A percentile compares a stretch with the other conserved stretches of the same genome.
Conservation (phyloP, 2,113 vertebrate genomes). For the Catharus fuscescens region DNA sequence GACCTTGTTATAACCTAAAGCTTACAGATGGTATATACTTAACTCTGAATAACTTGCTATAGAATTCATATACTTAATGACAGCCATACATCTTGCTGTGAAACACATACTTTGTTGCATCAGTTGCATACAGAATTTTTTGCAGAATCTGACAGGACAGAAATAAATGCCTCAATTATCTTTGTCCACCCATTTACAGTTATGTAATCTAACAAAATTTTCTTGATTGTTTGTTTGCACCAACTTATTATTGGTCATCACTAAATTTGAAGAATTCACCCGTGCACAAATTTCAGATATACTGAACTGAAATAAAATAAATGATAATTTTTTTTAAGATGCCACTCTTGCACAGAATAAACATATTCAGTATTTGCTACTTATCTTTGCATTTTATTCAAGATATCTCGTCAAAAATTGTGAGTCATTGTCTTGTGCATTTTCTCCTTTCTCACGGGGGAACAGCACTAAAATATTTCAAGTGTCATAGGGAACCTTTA, state of each 20-base stretch:
- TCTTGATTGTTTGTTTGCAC: not conserved
- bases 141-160: not conserved
- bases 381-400: not conserved
- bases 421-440: not conserved
- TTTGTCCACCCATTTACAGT: not conserved
- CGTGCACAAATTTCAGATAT: not conserved
- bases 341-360: not conserved
- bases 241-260: not conserved
- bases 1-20: slow-evolving; percentile 29
- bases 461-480: slow-evolving; percentile 8
- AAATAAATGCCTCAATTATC: not conserved
- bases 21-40: slow-evolving; percentile 33
- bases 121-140: not conserved
- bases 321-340: not conserved
- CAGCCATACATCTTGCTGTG: not conserved
- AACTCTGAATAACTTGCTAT: slow-evolving; percentile 21
- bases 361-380: not conserved
- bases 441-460: slow-evolving; percentile 2
- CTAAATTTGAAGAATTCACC: not conserved
- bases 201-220: not conserved
- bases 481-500: not conserved
- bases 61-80: slow-evolving; percentile 19
- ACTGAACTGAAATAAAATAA: not conserved
- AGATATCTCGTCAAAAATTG: not conserved
- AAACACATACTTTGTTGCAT: not conserved